Evolutionary conservation across 2,888 invertebrate species (phyloP), one percentile per base, ranked within the genome.

Genomic region (Deilephila porcellus): DNA sequence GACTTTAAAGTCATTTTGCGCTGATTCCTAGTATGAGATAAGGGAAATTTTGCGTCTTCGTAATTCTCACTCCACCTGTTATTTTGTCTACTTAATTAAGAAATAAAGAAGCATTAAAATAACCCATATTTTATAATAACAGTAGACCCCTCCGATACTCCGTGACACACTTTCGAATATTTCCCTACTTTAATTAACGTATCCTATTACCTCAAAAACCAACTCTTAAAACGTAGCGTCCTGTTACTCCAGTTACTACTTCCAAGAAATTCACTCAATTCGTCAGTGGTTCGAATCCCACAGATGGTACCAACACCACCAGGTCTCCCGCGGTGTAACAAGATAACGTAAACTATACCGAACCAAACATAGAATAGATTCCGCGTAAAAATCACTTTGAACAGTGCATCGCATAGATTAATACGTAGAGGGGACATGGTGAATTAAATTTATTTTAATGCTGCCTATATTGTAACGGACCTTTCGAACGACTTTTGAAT

Each of bases 261-360:
- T 56, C 56, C n/a, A 56, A 56, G 56, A 56, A 56, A 62, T 14
- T 62, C 29, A 32, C 29, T 34, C 32, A 45, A 20, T 8, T 64
- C 8, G 4, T 52, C 45, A 25, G 0, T 5, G 67, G 14, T 20
- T 67, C 67, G 67, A 67, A 67, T 45, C 67, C 67, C 52, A 34
- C 67, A 67, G 45, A 52, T 67, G 67, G 52, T 52, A 45, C 25
- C 25, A 67, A 67, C 45, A 67, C 45, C 67, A 7, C 52, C 62
- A n/a, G 56, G 14, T 71, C 71, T 71, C 71, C 71, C 71, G 52
- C 71, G 37, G 25, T 71, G 71, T 71, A 71, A 71, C 71, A 59
- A 60, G 71, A 71, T 71, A 71, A 71, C 71, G 71, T 60, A 60
- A 71, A 60, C 71, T 60, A 71, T 60, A 71, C 60, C 29, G 67